phyloP scores from a whole-genome alignment of 1,140 invertebrate genomes.

The Apocrypta bakeri region DNA sequence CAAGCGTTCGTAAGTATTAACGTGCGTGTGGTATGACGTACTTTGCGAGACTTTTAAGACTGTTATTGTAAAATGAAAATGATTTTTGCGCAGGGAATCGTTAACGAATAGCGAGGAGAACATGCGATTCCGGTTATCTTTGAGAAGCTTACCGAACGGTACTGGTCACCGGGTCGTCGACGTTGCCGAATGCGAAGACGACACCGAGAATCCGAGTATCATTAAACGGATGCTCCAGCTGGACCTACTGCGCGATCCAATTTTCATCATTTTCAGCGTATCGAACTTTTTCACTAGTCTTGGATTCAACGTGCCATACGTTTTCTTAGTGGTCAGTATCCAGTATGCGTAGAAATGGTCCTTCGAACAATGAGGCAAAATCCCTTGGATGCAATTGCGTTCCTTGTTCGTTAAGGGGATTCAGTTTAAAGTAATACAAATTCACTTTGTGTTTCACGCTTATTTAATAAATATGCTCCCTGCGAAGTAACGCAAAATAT shows the following conservation, averaged over 20 bases:
- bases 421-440: too few relatives aligned
- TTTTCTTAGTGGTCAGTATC: conserved; percentile 82
- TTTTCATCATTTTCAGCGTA: conserved; percentile 92
- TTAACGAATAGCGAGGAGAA: conserved; percentile 55
- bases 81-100: conserved; percentile 56
- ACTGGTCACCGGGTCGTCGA: conserved; percentile 68
- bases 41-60: too few relatives aligned
- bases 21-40: too few relatives aligned
- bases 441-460: too few relatives aligned
- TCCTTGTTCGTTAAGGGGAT: too few relatives aligned
- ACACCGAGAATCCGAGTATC: conserved; percentile 74
- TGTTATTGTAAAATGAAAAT: background rate
- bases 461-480: too few relatives aligned
- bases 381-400: too few relatives aligned
- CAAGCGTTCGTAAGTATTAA: conserved; percentile 63
- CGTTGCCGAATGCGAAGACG: conserved; percentile 69
- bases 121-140: conserved; percentile 49
- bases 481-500: too few relatives aligned
- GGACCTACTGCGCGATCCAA: conserved; percentile 85
- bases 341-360: too few relatives aligned
- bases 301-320: conserved; percentile 96
- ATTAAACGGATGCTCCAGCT: conserved; percentile 90
- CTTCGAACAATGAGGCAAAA: too few relatives aligned
- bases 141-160: conserved; percentile 58
- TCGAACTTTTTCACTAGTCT: conserved; percentile 98